Evolutionary conservation across 2,797 vertebrate genomes (phyloP), one percentile per base, ranked within the genome.

Genomic region (Anas capensis): DNA sequence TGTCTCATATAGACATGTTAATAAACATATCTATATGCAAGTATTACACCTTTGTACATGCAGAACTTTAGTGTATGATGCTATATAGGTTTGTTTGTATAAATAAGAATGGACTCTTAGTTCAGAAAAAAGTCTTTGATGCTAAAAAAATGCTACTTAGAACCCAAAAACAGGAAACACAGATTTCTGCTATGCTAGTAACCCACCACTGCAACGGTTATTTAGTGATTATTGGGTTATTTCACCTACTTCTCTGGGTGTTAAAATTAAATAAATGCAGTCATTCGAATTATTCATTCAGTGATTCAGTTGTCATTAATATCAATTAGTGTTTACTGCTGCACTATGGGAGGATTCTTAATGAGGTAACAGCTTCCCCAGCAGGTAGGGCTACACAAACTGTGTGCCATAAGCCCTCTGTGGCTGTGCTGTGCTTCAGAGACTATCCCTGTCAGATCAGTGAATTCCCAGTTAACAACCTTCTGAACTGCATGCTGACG

Each of bases 151-250:
- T 31, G 36, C 9, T 78, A 15, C 2, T 86, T 65, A 29, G 72
- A 60, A n/a, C 56, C 10, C 12, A 21, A 81, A n/a, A 29, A 48
- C 8, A 6, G 11, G 15, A 73, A 82, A 49, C 36, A 24, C 8
- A 38, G 27, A 34, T 78, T 61, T 48, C 46, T 48, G 23, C n/a
- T 11, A 34, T 14, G 8, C n/a, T 34, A 23, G 21, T 34, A 10
- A 1, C 17, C 11, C 2, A 33, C 24, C 4, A 7, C 13, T 75
- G 2, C 7, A 57, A 2, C 20, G 26, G 11, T n/a, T 65, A 14
- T 42, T 69, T 60, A 54, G 4, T 57, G 42, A 24, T 64, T 78
- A 36, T 57, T 88, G 20, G 14, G 10, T 75, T 70, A 61, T 36
- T 48, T 88, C 6, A 23, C 53, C 10, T 21, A 23, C 7, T 57